Conservation (phyloP, 2,888 invertebrate genomes). For the Andricus quercusramuli region DNA sequence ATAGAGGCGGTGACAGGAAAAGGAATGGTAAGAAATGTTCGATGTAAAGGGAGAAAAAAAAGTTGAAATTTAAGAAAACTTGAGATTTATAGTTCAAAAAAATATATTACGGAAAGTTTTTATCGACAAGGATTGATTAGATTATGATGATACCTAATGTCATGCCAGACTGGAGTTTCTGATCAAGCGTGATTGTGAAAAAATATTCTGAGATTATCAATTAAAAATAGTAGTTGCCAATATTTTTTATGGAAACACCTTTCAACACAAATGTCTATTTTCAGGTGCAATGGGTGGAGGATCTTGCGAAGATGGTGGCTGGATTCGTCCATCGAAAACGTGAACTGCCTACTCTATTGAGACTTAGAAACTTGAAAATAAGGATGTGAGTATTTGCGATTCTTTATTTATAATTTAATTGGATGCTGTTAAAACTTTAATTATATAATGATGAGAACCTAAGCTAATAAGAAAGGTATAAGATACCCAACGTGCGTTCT, state of each 20-base stretch:
- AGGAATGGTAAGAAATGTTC: slow-evolving; percentile 70
- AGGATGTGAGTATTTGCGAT: slow-evolving; percentile 74
- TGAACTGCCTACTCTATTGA: slow-evolving; percentile 76
- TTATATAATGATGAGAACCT: slow-evolving; percentile 57
- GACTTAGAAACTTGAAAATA: slow-evolving; percentile 79
- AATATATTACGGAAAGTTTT: neutral
- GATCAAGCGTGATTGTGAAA: slow-evolving; percentile 58
- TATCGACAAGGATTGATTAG: neutral
- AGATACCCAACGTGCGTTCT: slow-evolving; percentile 57
- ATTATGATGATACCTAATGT: slow-evolving; percentile 59
- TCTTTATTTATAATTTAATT: slow-evolving; percentile 5
- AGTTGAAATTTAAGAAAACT: neutral
- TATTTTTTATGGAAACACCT: neutral
- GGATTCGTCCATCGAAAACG: slow-evolving; percentile 68
- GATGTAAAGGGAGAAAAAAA: neutral
- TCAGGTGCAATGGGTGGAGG: slow-evolving; percentile 61
- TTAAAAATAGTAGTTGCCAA: neutral
- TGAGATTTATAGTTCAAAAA: neutral
- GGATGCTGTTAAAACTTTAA: neutral
- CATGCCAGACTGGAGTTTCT: slow-evolving; percentile 70
- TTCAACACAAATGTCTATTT: neutral
- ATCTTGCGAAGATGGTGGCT: slow-evolving; percentile 69
- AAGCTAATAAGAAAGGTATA: slow-evolving; percentile 59
- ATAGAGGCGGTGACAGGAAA: slow-evolving; percentile 79
- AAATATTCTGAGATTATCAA: slow-evolving; percentile 57